Base-by-base conservation (phyloP, 2,888 invertebrate species). In the Drosophila paramelanica region DNA sequence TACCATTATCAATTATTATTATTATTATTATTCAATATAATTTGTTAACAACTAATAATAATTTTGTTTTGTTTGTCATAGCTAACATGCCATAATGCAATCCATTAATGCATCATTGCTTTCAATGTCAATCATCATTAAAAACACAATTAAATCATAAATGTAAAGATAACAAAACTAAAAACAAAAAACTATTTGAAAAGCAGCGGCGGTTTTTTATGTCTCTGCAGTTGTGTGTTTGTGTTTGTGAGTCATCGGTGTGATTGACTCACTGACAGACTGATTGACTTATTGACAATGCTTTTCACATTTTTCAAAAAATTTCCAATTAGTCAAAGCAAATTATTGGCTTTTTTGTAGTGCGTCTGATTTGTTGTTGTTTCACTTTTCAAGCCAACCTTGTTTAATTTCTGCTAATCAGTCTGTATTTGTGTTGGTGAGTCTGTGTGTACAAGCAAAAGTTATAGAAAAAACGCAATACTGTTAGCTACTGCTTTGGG, bases 61-160 rank as follows among this genome's bases (percentile, higher is more conserved):
- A 86, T 86, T 78, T 78, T 73, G 74, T 77, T 77, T 67, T 55
- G 51, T 67, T 74, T 71, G 75, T 83, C 89, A 90, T 90, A 90
- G 89, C 90, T 90, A 90, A 90, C 88, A 85, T 89, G 84, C 84
- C 89, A 90, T 89, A 89, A 87, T 84, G 64, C 74, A 64, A 77
- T 73, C 68, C 84, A 89, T 79, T 85, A 74, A 79, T 77, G 52
- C 78, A 89, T 86, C 81, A 84, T 81, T 86, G 68, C 80, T 74
- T 70, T 81, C 83, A 87, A 80, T 88, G 31, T 82, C 79, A 81
- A 83, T 83, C 76, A 86, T 86, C 81, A 79, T 81, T 72, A 71
- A 51, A 42, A 67, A 58, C 49, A 62, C 73, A 49, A 39, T 58
- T 67, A 81, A 67, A 72, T 70, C 27, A 81, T 72, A 85, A 73